These are phyloP conservation scores for Epizoanthus stellaris DNA, from an alignment of 92 coral and sea anemone genomes.

Conservation along the genomic window DNA sequence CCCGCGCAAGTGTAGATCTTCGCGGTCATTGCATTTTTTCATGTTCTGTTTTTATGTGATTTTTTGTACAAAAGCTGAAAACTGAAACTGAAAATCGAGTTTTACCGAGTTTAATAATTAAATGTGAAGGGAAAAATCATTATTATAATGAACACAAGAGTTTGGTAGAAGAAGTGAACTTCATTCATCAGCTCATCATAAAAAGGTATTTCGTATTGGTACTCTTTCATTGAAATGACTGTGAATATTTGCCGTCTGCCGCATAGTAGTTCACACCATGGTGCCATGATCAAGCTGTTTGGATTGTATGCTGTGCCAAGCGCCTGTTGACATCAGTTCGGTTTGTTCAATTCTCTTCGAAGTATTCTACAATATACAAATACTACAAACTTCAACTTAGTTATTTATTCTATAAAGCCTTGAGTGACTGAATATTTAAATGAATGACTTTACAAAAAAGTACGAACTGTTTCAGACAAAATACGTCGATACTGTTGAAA, in stretches of 20 bases:
- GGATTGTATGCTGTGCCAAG: not conserved
- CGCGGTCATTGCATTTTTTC: not conserved
- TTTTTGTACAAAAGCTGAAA: not conserved
- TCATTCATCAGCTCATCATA: no score
- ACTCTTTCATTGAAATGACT: not conserved
- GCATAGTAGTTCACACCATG: slow-evolving; percentile 4
- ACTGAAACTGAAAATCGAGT: not conserved
- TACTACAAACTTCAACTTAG: no score
- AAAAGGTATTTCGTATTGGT: no score
- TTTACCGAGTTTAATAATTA: not conserved
- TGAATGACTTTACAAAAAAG: no score
- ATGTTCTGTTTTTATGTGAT: not conserved
- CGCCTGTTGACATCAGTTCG: no score
- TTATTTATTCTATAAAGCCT: no score
- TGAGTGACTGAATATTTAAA: no score
- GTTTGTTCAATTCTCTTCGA: no score
- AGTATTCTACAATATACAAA: no score
- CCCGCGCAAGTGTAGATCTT: not conserved
- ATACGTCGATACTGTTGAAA: no score
- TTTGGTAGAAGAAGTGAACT: not conserved
- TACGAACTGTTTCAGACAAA: no score
- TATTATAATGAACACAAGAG: not conserved
- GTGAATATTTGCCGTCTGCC: not conserved
- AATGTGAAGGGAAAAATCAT: not conserved
- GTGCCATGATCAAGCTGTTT: not conserved